Percentiles rank a stretch among this genome's conserved stretches.
Conservation (phyloP, 2,797 vertebrate species). For the Varecia variegata region DNA sequence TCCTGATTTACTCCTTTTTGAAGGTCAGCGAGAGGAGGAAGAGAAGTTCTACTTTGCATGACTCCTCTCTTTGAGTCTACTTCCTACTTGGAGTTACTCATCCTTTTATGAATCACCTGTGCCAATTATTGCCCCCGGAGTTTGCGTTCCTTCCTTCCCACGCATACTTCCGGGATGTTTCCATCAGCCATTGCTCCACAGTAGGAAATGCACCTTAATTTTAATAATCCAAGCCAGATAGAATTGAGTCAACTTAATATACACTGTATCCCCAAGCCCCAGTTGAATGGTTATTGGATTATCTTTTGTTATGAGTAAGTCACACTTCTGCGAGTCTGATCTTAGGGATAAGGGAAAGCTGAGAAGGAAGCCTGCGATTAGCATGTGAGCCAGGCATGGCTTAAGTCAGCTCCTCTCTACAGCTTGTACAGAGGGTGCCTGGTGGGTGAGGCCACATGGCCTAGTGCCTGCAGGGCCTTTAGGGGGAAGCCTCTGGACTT, state of each 20-base stretch:
- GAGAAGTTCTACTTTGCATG: neutral
- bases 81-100: constrained; percentile 1
- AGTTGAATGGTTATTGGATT: neutral
- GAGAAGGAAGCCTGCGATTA: neutral
- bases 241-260: constrained; percentile 1
- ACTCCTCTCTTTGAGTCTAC: neutral
- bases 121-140: neutral
- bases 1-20: neutral
- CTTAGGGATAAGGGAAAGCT: neutral
- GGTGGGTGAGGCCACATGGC: neutral
- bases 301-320: neutral
- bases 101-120: constrained; percentile 10
- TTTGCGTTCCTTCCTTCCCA: constrained; percentile 7
- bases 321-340: neutral
- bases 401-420: neutral
- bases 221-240: constrained; percentile 24
- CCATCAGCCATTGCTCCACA: neutral
- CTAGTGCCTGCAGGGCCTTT: neutral
- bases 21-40: neutral
- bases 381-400: rapidly evolving
- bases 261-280: neutral
- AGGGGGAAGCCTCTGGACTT: neutral
- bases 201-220: constrained; percentile 32
- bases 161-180: constrained; percentile 7
- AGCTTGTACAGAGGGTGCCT: neutral